Evolutionary conservation across 2,797 vertebrate genomes (phyloP).

Genomic region (Gila robusta): DNA sequence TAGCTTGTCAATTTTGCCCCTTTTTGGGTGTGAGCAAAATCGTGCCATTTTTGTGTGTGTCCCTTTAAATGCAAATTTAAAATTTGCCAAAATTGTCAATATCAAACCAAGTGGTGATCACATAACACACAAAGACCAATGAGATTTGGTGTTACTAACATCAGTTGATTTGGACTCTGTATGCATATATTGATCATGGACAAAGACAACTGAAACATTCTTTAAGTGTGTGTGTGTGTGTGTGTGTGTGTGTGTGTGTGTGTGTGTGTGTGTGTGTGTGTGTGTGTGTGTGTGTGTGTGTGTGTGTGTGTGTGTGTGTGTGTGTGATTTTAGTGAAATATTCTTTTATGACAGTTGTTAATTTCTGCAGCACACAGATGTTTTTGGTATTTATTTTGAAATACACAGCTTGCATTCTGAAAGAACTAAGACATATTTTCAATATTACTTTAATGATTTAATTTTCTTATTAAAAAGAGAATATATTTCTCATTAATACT

Average conservation of each 20-base stretch:
- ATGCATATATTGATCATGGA: neutral
- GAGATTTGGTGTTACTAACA: neutral
- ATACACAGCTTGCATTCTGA: neutral
- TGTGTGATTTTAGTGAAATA: neutral
- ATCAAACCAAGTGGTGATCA: too few species aligned
- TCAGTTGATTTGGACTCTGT: neutral
- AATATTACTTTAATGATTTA: neutral
- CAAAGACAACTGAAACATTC: neutral
- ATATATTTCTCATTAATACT: conserved; percentile 13
- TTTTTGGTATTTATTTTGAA: neutral
- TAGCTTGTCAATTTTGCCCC: too few species aligned
- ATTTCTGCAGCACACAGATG: neutral
- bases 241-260: too few species aligned
- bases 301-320: too few species aligned
- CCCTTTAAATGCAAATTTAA: too few species aligned
- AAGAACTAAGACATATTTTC: neutral
- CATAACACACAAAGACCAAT: neutral
- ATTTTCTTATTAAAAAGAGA: conserved; percentile 1
- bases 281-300: too few species aligned
- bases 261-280: too few species aligned
- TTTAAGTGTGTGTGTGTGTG: neutral
- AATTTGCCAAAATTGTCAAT: too few species aligned
- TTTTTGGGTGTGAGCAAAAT: too few species aligned
- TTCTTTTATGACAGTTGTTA: neutral
- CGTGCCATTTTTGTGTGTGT: too few species aligned